Conservation (phyloP, 1,140 invertebrate species). For the Aphelinus certus region DNA sequence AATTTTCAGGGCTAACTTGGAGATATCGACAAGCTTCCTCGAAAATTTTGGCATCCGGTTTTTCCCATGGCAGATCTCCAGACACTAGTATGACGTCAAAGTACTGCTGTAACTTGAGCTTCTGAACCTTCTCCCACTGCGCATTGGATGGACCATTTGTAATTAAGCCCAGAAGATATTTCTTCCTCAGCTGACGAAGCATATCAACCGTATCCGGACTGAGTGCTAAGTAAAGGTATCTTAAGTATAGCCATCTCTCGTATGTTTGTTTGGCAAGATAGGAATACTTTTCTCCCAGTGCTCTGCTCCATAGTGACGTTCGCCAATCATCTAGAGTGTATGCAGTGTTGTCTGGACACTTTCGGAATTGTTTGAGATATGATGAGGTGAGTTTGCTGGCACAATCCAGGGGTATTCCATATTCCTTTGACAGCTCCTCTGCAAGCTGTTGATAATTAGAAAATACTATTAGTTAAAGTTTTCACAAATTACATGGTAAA, state of each 20-base stretch:
- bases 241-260: conserved; percentile 77
- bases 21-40: conserved; percentile 78
- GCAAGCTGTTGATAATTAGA: conserved; percentile 70
- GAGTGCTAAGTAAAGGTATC: conserved; percentile 77
- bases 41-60: conserved; percentile 82
- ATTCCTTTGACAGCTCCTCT: conserved; percentile 74
- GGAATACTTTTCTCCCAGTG: conserved; percentile 77
- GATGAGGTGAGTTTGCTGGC: conserved; percentile 71
- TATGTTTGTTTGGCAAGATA: conserved; percentile 77
- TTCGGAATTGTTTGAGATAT: conserved; percentile 79
- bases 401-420: conserved; percentile 71
- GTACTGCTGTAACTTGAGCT: conserved; percentile 73
- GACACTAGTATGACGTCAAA: conserved; percentile 85
- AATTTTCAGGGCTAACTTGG: conserved; percentile 75
- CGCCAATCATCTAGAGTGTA: conserved; percentile 80
- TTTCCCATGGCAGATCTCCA: conserved; percentile 85
- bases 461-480: conserved; percentile 37
- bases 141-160: conserved; percentile 85
- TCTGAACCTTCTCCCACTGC: conserved; percentile 86
- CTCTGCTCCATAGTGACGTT: conserved; percentile 77
- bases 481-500: conserved; percentile 10
- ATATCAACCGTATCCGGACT: conserved; percentile 73
- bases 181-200: conserved; percentile 72
- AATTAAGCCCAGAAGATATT: conserved; percentile 80
- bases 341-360: conserved; percentile 78